Evolutionary conservation across 1,140 invertebrate species (phyloP), one percentile per base, ranked within the genome.

Genomic region (Palaemon carinicauda): DNA sequence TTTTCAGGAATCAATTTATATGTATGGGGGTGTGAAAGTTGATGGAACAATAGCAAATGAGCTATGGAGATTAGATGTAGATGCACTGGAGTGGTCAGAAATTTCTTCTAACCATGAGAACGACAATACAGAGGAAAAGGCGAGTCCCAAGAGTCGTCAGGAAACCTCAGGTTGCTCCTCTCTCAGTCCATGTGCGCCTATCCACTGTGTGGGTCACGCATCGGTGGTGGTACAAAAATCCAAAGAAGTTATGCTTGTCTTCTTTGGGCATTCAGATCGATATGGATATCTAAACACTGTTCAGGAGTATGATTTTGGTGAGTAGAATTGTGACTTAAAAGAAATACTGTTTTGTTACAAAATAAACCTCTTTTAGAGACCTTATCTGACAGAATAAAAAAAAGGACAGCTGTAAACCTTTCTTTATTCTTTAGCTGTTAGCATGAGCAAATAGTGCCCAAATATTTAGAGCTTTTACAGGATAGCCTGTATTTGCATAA

Each of bases 261-360:
- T 99, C 88, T 99, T 99, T 92, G 98, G 98, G 0, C 96, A 99
- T 92, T 97, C 96, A 50, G 96, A 97, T 1, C 94, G 95, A 73
- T 98, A 97, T 91, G 97, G 98, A 65, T 99, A 98, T 91, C 92
- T 98, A 54, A 98, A 98, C 92, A 95, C 95, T 71, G 96, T 99
- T 33, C 97, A 98, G 92, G 96, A 98, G 91, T 98, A 96, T 91
- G 94, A 96, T 91, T 95, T 99, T 91, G 95, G 94, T 94, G 91
- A 91, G 91, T 90, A 54, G 31, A 73, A 65, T 41, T 10, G 12
- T 10, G 10, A n/a, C n/a, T n/a, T n/a, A n/a, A n/a, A n/a, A n/a
- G n/a, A n/a, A n/a, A n/a, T n/a, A n/a, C n/a, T n/a, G n/a, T n/a
- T n/a, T n/a, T n/a, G n/a, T n/a, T n/a, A n/a, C n/a, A n/a, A n/a